Percentiles rank a stretch among this genome's conserved stretches.
Evolutionary conservation across 2,888 invertebrate species (phyloP).

Genomic region (Zeuzera pyrina): DNA sequence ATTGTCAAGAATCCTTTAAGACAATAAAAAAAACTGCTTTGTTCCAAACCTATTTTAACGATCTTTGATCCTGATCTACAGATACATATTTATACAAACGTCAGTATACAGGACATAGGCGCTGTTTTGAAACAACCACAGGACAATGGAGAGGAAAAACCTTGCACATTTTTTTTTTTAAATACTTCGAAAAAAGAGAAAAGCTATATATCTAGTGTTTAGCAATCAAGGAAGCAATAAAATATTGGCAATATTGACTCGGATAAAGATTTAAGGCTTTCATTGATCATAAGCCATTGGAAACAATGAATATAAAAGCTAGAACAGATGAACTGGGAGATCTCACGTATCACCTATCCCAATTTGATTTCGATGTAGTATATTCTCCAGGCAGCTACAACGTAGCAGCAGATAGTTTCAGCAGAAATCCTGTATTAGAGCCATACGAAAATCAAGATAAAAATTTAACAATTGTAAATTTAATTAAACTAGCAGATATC

Average conservation of each 20-base stretch:
- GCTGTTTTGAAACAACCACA: constrained; percentile 16
- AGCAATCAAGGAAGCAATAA: constrained; percentile 13
- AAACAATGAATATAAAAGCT: constrained; percentile 7
- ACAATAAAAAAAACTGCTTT: constrained; percentile 8
- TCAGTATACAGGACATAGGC: constrained; percentile 3
- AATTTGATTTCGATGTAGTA: constrained; percentile 9
- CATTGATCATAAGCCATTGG: constrained; percentile 6
- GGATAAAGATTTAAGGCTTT: constrained; percentile 8
- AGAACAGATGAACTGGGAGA: constrained; percentile 10
- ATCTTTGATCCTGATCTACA: constrained; percentile 10
- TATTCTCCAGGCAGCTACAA: constrained; percentile 7
- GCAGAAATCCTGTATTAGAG: constrained; percentile 9
- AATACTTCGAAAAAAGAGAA: constrained; percentile 11
- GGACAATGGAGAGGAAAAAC: constrained; percentile 9
- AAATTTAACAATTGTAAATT: constrained; percentile 4
- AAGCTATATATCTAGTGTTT: constrained; percentile 14
- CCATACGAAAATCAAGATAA: constrained; percentile 5
- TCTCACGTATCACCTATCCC: constrained; percentile 11
- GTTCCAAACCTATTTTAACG: constrained; percentile 6
- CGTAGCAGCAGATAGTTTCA: constrained; percentile 6
- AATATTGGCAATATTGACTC: constrained; percentile 10
- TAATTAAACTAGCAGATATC: constrained; percentile 6
- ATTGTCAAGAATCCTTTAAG: constrained; percentile 11
- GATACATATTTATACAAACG: constrained; percentile 12
- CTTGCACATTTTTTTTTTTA: constrained; percentile 10